Conservation (phyloP, 2,113 vertebrate species). For the Scomber scombrus region DNA sequence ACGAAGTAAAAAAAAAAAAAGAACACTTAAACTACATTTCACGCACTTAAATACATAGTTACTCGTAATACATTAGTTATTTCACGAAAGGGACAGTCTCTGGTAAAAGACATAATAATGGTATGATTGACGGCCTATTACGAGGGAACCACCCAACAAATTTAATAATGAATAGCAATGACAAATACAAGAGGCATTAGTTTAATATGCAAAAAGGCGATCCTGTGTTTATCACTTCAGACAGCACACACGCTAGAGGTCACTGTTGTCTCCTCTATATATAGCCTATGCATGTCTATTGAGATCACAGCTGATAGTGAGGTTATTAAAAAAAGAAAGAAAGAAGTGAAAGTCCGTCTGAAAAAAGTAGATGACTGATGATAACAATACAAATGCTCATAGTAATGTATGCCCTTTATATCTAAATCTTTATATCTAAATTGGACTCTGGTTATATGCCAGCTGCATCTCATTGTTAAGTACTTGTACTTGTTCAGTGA, state of each 20-base stretch:
- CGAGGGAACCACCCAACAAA: not conserved
- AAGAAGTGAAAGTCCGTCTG: not conserved
- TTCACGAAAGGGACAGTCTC: no score
- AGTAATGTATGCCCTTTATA: no score
- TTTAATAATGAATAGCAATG: fast-evolving
- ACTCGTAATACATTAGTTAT: no score
- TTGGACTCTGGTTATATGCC: no score
- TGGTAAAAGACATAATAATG: not conserved
- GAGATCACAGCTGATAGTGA: not conserved
- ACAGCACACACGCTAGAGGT: slow-evolving; percentile 42
- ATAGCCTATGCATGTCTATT: not conserved
- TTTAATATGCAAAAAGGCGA: not conserved
- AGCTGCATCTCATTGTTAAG: no score
- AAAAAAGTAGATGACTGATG: not conserved
- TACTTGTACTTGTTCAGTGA: no score
- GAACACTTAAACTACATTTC: no score
- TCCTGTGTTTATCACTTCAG: not conserved
- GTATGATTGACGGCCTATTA: not conserved
- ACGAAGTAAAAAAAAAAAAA: no score
- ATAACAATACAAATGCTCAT: no score
- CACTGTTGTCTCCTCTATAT: slow-evolving; percentile 13
- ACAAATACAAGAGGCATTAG: not conserved
- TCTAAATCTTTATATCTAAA: no score
- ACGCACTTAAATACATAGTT: no score
- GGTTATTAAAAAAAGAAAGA: not conserved